Base-by-base conservation (phyloP, 2,888 invertebrate genomes). In the Parnassius orleans region DNA sequence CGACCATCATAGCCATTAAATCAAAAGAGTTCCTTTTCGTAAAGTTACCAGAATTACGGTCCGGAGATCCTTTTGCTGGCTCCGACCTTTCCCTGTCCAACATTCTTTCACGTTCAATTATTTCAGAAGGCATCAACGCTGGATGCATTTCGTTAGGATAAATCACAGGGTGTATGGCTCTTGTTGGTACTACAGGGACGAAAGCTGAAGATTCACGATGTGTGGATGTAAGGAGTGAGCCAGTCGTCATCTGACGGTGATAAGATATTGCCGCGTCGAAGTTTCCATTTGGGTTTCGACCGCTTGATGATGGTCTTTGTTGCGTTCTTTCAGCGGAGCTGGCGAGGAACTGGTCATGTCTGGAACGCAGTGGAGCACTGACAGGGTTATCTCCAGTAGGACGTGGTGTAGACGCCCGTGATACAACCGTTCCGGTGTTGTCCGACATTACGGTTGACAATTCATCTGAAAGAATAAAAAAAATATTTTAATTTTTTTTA, bases 1-100 rank as follows among this genome's bases (percentile, higher is more conserved):
- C 97, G 3, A 96, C 96, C 96, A 97, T 96, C 95, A 97, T 96
- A 48, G 96, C 96, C 93, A 96, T 96, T 71, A 97, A 93, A 79
- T 96, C 96, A 75, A 95, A 96, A 1, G 95, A 93, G 68, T 89
- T 92, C 68, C 92, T 81, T 67, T 92, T 92, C 14, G 83, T 76
- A 61, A 87, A 91, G 66, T 77, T 89, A 7, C 83, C 85, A 11
- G 86, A 67, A 3, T 81, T 78, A 72, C 93, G 88, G 65, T 92
- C 92, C 1, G 92, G 86, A 11, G 92, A 89, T 12, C 93, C 89
- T 78, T 93, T 92, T 3, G 84, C 81, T 11, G 88, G 82, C 64
- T 93, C 93, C 24, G 83, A 74, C 74, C 90, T 78, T 54, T 92
- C 90, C 70, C 90, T 81, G 24, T 92, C 92, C 68, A 92, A 70